Base-by-base conservation (phyloP, 2,888 invertebrate genomes). In the Tridacna crocea region DNA sequence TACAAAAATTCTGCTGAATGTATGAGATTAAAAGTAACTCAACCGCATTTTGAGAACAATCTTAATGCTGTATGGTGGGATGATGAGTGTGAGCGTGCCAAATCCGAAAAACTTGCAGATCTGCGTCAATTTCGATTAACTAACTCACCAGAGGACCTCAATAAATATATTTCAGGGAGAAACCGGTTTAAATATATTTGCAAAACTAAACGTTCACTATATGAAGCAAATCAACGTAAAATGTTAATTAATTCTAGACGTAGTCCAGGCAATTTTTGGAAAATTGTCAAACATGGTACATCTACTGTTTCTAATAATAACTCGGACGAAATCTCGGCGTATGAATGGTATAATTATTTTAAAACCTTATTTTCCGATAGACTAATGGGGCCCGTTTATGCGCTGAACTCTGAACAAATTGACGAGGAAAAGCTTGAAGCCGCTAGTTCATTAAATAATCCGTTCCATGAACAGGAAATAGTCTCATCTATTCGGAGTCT, bases 391-490 rank as follows among this genome's bases (percentile, higher is more conserved):
- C 55, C 36, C 17, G 63, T n/a, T 24, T 15, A 19, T 24, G 24
- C 27, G 15, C 17, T 68, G 17, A 68, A 19, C n/a, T 19, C n/a
- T 19, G 55, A 55, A n/a, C 17, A 55, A 19, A n/a, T 55, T 55
- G 55, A 55, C 55, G n/a, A 55, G 19, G n/a, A 55, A 19, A 55
- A 55, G 55, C n/a, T 55, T 19, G 55, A 55, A 55, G 55, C 55
- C 13, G 61, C 61, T 4, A 13, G 22, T n/a, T 13, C 15, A 11
- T 48, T 72, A n/a, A 72, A 72, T 27, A 17, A 22, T 15, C 72
- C 60, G 15, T 55, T 74, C 11, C 17, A n/a, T 8, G 47, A 63
- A 8, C 55, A 63, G 12, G 74, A 74, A 46, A 61, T 74, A 46
- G 22, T 22, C 22, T n/a, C 26, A 19, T 26, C 27, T 74, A 74